A percentile compares a stretch with the other conserved stretches of the same genome.
Conservation (phyloP, 2,113 vertebrate genomes). For the Ramphastos sulfuratus region DNA sequence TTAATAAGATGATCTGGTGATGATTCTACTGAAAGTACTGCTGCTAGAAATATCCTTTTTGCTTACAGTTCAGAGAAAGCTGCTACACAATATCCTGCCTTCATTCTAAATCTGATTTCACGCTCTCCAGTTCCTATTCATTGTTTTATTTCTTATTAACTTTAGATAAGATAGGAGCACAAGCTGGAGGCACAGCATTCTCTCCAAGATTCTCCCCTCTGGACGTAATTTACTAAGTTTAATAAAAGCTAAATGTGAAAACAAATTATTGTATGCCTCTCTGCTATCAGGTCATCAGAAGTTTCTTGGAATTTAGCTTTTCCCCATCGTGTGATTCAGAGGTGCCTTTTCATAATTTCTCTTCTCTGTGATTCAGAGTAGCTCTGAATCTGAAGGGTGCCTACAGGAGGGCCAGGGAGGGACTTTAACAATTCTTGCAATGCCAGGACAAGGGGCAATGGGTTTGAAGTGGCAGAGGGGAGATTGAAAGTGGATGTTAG, state of each 20-base stretch:
- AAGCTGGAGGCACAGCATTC: not conserved
- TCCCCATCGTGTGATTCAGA: not conserved
- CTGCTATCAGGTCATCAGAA: not conserved
- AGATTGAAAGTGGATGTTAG: too few relatives aligned
- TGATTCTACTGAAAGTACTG: not conserved
- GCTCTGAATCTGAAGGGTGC: not conserved
- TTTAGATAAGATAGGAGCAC: not conserved
- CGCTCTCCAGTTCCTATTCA: not conserved
- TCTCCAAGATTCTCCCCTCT: not conserved
- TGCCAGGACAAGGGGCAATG: too few relatives aligned
- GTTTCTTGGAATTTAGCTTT: slow-evolving; percentile 14
- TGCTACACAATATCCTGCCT: not conserved
- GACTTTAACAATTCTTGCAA: too few relatives aligned
- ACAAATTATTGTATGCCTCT: not conserved
- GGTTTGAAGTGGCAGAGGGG: too few relatives aligned
- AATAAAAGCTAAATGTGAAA: slow-evolving; percentile 22
- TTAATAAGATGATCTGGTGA: not conserved
- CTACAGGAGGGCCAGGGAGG: too few relatives aligned
- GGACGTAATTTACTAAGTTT: slow-evolving; percentile 24
- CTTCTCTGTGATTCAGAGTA: not conserved
- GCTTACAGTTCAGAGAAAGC: not conserved
- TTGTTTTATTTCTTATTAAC: slow-evolving; percentile 32
- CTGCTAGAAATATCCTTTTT: not conserved
- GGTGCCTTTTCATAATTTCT: not conserved
- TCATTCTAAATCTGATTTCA: slow-evolving; percentile 30